These are phyloP conservation scores for Lysandra bellargus DNA, from an alignment of 2,888 invertebrate genomes.

Conservation along the genomic window DNA sequence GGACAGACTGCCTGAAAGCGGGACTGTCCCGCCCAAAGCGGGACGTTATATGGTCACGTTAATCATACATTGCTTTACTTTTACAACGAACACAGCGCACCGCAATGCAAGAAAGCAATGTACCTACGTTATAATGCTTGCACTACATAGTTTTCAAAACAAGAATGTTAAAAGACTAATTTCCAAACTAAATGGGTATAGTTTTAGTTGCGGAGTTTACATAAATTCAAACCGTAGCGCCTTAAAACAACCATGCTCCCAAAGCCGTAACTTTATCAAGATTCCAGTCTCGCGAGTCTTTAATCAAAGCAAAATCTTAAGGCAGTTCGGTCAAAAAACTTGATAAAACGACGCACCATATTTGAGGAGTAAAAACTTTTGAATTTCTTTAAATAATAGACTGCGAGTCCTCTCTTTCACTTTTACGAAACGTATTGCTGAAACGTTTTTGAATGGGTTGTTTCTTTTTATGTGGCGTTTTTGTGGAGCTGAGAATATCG, in stretches of 20 bases:
- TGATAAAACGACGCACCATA: constrained; percentile 3
- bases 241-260: neutral
- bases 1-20: too few species aligned
- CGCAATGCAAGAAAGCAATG: too few species aligned
- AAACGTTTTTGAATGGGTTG: constrained; percentile 29
- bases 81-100: too few species aligned
- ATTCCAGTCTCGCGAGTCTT: neutral
- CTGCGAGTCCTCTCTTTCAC: constrained; percentile 7
- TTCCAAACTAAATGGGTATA: too few species aligned
- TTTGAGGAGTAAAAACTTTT: constrained; percentile 17
- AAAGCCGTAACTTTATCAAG: neutral
- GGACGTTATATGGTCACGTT: too few species aligned
- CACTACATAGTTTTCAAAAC: too few species aligned
- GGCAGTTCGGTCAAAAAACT: neutral
- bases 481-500: neutral
- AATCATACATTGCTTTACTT: too few species aligned
- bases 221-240: neutral
- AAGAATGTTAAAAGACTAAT: too few species aligned
- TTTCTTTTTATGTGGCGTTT: constrained; percentile 25
- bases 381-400: constrained; percentile 24
- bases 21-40: too few species aligned
- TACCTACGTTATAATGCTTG: too few species aligned
- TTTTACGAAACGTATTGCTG: neutral
- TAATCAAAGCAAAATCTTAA: constrained; percentile 19
- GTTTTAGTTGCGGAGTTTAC: too few species aligned